Percentiles rank a stretch among this genome's conserved stretches.
Conservation (phyloP, 2,888 invertebrate genomes). For the Heliconius charithonia region DNA sequence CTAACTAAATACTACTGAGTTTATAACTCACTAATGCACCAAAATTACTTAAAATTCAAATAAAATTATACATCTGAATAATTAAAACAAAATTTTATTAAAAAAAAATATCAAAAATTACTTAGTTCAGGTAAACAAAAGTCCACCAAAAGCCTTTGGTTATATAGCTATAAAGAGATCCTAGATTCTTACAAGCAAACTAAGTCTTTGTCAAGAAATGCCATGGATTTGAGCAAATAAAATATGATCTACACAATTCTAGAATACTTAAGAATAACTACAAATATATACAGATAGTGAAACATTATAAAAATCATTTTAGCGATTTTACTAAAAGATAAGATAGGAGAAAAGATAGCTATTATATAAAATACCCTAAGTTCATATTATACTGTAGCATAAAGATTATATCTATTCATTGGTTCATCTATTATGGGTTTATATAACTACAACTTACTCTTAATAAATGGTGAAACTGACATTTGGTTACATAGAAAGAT, state of each 20-base stretch:
- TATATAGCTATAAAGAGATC: conserved; percentile 64
- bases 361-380: conserved; percentile 36
- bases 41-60: conserved; percentile 54
- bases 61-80: conserved; percentile 55
- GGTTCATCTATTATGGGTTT: conserved; percentile 62
- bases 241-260: conserved; percentile 54
- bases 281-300: conserved; percentile 40
- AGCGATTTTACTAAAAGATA: conserved; percentile 29
- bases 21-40: conserved; percentile 64
- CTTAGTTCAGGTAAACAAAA: conserved; percentile 61
- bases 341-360: conserved; percentile 36
- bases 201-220: conserved; percentile 76
- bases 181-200: conserved; percentile 58
- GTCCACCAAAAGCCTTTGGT: conserved; percentile 66
- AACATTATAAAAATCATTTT: conserved; percentile 11
- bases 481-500: conserved; percentile 62
- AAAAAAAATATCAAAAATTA: conserved; percentile 49
- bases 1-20: conserved; percentile 62
- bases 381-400: conserved; percentile 40
- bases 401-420: conserved; percentile 63
- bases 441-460: conserved; percentile 44
- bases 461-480: conserved; percentile 46
- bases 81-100: conserved; percentile 49
- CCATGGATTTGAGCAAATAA: conserved; percentile 81
- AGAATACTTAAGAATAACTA: conserved; percentile 36